Evolutionary conservation across 1,140 invertebrate species (phyloP), one percentile per base, ranked within the genome.

Genomic region (Hestina assimilis): DNA sequence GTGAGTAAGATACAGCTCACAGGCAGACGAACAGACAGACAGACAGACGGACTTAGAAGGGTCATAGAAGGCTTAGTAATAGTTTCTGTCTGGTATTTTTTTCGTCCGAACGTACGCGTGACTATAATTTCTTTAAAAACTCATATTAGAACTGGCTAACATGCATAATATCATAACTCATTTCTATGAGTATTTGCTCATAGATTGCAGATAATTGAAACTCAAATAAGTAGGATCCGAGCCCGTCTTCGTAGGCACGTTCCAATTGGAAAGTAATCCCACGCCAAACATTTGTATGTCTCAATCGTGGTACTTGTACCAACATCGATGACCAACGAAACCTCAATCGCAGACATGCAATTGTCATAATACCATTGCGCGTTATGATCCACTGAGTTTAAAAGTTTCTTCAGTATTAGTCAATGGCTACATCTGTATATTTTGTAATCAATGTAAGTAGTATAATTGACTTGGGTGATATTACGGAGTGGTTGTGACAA

Each of bases 221-320:
- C 75, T 81, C 82, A 85, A 85, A 85, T 78, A 85, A 70, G 71
- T 67, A 55, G 71, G 69, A 69, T 71, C 76, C 70, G 55, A 35
- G 70, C 64, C 66, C 67, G 79, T 75, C 79, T 82, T 79, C 75
- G 71, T 71, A 75, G 78, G 82, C 82, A 85, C 82, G 82, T 83
- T 83, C 66, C 82, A 85, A 85, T 85, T 80, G 72, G 66, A 81
- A 83, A 79, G 75, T 85, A 82, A 85, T 82, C 79, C 79, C 56
- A 69, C 58, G 57, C 69, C 78, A 85, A 82, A 85, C 79, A 85
- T 82, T 85, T 81, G 78, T 80, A 73, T 75, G 74, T 80, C 79
- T 82, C 77, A 75, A 79, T 82, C 73, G 71, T 66, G 63, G 46
- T 52, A 51, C 57, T 47, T 17, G 46, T 63, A 75, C 72, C 58